Evolutionary conservation across 2,113 vertebrate species (phyloP).

Genomic region (Syngnathus floridae): DNA sequence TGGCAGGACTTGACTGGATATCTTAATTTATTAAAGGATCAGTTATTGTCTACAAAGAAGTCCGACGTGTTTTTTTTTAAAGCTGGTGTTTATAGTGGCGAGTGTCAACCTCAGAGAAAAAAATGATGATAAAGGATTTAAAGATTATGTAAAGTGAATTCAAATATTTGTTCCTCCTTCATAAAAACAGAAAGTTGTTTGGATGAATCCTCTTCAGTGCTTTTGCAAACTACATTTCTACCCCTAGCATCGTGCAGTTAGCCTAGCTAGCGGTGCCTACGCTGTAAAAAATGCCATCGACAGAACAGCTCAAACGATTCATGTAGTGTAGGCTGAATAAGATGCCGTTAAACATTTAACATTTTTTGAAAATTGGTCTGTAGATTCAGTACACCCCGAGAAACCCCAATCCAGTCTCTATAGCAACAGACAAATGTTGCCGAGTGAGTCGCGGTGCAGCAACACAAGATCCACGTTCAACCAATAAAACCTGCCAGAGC

Average conservation of each 20-base stretch:
- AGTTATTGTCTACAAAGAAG: not conserved
- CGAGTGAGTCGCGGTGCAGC: constrained; percentile 31
- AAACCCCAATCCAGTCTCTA: constrained; percentile 52
- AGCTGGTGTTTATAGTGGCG: not conserved
- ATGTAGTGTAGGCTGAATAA: too few relatives aligned
- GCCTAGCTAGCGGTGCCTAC: too few relatives aligned
- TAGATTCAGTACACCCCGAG: constrained; percentile 37
- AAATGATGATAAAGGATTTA: too few relatives aligned
- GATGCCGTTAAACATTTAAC: too few relatives aligned
- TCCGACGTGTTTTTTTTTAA: not conserved
- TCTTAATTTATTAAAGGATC: not conserved
- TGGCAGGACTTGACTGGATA: not conserved
- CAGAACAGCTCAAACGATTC: too few relatives aligned
- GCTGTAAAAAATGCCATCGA: too few relatives aligned
- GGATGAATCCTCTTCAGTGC: too few relatives aligned
- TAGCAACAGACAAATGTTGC: constrained; percentile 61
- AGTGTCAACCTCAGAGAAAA: not conserved
- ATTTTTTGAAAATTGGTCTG: constrained; percentile 33
- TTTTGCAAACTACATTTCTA: too few relatives aligned
- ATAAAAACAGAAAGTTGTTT: too few relatives aligned
- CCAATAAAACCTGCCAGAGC: constrained; percentile 40
- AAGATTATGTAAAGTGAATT: too few relatives aligned
- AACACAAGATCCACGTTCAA: constrained; percentile 37
- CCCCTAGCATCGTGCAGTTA: too few relatives aligned
- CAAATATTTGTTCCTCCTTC: too few relatives aligned